A percentile compares a stretch with the other conserved stretches of the same genome.
Conservation (phyloP, 2,888 invertebrate genomes). For the Cotesia congregata region DNA sequence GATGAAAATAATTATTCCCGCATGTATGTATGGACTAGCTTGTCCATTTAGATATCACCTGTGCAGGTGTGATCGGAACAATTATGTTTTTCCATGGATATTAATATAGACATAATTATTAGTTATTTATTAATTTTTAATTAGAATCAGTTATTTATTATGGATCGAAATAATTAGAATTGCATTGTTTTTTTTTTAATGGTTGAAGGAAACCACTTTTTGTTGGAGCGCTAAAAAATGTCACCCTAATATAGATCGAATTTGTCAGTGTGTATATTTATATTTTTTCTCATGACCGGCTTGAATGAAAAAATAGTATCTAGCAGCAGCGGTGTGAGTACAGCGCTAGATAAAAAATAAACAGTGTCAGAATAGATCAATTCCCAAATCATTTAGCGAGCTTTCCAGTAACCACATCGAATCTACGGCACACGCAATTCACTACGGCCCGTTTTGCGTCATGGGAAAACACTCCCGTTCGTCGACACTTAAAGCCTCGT, state of each 20-base stretch:
- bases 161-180: no score
- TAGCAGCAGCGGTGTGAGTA: background rate
- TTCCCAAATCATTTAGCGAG: slow-evolving; percentile 67
- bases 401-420: slow-evolving; percentile 57
- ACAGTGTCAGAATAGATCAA: slow-evolving; percentile 15
- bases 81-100: background rate
- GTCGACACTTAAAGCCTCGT: slow-evolving; percentile 41
- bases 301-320: background rate
- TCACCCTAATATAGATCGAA: no score
- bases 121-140: no score
- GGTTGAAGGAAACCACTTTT: no score
- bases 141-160: no score
- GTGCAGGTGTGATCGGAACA: background rate
- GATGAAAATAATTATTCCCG: background rate
- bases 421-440: slow-evolving; percentile 64
- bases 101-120: no score
- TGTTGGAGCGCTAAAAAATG: no score
- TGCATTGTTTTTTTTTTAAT: no score
- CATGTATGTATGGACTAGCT: background rate
- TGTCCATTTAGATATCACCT: background rate
- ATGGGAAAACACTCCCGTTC: slow-evolving; percentile 58
- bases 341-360: background rate
- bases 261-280: background rate
- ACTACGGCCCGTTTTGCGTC: slow-evolving; percentile 63
- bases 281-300: background rate